Evolutionary conservation across 1,140 invertebrate genomes (phyloP).

Genomic region (Eriocheir sinensis): DNA sequence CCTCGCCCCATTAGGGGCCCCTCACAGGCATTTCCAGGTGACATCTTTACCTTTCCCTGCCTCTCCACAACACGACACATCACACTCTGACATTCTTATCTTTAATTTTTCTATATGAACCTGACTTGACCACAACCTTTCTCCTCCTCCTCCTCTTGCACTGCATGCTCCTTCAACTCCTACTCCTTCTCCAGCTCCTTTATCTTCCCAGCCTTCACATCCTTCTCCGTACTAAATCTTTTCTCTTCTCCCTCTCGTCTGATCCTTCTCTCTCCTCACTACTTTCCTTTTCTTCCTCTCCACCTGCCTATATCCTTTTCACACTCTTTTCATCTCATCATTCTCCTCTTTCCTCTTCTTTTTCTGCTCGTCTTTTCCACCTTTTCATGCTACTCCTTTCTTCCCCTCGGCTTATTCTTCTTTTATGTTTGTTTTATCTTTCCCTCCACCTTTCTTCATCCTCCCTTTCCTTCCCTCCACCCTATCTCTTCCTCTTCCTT

Average conservation of each 20-base stretch:
- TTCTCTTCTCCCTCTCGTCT: background rate
- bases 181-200: background rate
- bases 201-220: background rate
- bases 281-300: background rate
- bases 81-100: conserved; percentile 32
- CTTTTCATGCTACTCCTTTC: too few relatives aligned
- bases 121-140: background rate
- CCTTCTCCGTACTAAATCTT: too few relatives aligned
- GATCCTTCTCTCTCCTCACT: too few relatives aligned
- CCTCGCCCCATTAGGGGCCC: too few relatives aligned
- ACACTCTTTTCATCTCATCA: too few relatives aligned
- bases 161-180: background rate
- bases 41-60: conserved; percentile 24
- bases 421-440: background rate
- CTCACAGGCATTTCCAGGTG: background rate
- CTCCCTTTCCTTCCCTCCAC: background rate
- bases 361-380: too few relatives aligned
- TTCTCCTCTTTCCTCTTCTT: too few relatives aligned
- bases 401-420: background rate
- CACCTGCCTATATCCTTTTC: too few relatives aligned
- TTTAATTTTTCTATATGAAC: conserved; percentile 29
- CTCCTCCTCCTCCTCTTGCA: background rate
- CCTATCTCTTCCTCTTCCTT: too few relatives aligned
- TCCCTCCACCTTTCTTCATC: background rate
- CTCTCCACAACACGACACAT: background rate